Conservation (phyloP, 2,888 invertebrate genomes). For the Polymixis flavicincta region DNA sequence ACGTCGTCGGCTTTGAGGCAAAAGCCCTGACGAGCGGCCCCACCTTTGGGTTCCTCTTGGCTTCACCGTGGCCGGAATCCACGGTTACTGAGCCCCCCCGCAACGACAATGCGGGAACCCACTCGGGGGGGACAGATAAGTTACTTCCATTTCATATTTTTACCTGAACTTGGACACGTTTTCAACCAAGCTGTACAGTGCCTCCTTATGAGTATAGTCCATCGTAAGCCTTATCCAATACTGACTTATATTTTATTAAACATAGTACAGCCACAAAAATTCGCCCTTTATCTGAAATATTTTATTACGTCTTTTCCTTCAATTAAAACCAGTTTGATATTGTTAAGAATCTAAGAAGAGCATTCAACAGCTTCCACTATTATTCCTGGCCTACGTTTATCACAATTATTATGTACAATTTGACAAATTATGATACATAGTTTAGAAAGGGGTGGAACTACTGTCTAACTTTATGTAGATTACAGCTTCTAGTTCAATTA, state of each 20-base stretch:
- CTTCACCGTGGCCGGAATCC: too few species aligned
- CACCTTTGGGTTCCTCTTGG: too few species aligned
- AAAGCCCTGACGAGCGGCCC: too few species aligned
- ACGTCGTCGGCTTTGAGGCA: too few species aligned
- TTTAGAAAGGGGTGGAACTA: not conserved
- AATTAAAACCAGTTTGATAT: not conserved
- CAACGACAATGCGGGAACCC: too few species aligned
- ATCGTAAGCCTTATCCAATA: not conserved
- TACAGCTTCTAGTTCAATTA: not conserved
- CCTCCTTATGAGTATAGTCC: not conserved
- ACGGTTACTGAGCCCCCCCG: too few species aligned
- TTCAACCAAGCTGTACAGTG: not conserved
- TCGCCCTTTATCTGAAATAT: too few species aligned
- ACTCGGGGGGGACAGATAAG: too few species aligned
- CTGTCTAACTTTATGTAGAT: not conserved
- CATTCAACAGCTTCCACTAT: not conserved
- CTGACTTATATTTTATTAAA: not conserved
- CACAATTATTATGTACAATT: not conserved
- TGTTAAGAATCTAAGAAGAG: not conserved
- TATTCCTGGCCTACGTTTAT: not conserved
- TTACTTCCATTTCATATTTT: not conserved
- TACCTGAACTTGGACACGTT: not conserved
- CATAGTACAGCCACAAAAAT: not conserved
- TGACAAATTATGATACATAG: not conserved
- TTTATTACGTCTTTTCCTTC: too few species aligned